phyloP scores from a whole-genome alignment of 2,113 vertebrate genomes.

The Plecturocebus donacophilus region DNA sequence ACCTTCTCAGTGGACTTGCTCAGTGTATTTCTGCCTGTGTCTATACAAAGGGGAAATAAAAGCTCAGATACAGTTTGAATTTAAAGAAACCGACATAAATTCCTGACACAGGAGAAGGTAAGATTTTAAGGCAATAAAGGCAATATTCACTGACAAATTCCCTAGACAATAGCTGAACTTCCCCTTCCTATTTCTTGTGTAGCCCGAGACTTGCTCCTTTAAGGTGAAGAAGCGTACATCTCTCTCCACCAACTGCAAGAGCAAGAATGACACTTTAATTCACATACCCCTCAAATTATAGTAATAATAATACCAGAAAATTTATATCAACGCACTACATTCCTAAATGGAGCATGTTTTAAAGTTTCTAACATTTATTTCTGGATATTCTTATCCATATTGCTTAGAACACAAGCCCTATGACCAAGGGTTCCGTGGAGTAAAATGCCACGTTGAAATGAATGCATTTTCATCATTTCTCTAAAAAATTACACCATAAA shows the following conservation, averaged over 20 bases:
- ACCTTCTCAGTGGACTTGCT: constrained; percentile 15
- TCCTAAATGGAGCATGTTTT: background rate
- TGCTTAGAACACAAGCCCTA: background rate
- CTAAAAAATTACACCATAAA: background rate
- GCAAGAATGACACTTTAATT: background rate
- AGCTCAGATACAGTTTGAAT: background rate
- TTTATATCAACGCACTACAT: background rate
- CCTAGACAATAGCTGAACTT: background rate
- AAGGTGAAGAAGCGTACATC: background rate
- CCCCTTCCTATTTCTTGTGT: background rate
- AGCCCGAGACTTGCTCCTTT: background rate
- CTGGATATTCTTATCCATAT: background rate
- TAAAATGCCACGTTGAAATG: background rate
- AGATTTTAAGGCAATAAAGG: background rate
- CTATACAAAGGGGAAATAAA: background rate
- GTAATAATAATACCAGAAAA: background rate
- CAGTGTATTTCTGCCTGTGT: constrained; percentile 51
- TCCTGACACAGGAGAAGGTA: background rate
- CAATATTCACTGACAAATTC: background rate
- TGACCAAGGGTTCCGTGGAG: background rate
- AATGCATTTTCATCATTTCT: background rate
- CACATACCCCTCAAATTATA: background rate
- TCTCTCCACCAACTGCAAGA: background rate
- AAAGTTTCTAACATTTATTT: constrained; percentile 50
- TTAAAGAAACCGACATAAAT: background rate